phyloP scores from a whole-genome alignment of 2,797 vertebrate genomes.

The Brotula barbata region DNA sequence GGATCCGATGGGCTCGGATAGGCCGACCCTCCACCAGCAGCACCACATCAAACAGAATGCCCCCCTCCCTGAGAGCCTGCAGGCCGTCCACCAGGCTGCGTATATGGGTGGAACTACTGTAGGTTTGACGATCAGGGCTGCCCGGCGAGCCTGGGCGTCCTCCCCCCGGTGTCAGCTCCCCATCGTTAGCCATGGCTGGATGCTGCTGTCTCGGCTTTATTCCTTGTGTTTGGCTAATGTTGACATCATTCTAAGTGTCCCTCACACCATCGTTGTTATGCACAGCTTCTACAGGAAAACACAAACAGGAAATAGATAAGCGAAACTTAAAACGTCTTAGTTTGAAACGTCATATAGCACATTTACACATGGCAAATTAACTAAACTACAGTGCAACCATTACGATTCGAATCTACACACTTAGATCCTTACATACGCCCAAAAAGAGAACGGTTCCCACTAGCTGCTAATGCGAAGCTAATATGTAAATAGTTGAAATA shows the following conservation, averaged over 20 bases:
- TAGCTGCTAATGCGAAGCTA: constrained; percentile 4
- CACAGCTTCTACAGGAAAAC: neutral
- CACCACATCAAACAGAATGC: constrained; percentile 91
- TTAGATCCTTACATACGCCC: no score
- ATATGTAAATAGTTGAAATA: constrained; percentile 12
- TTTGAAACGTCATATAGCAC: neutral
- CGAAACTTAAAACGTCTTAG: constrained; percentile 8
- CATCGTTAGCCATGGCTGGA: constrained; percentile 81
- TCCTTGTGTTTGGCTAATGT: neutral
- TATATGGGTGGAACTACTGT: constrained; percentile 85
- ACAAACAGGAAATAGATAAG: neutral
- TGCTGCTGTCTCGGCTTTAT: constrained; percentile 52
- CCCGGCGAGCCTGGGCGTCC: constrained; percentile 66
- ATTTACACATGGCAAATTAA: no score
- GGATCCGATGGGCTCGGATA: constrained; percentile 91
- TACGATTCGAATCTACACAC: no score
- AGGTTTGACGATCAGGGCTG: constrained; percentile 80
- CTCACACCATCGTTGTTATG: neutral
- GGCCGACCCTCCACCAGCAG: constrained; percentile 89
- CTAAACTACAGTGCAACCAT: no score
- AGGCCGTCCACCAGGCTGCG: constrained; percentile 88
- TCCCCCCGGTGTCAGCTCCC: constrained; percentile 65
- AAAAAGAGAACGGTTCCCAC: no score
- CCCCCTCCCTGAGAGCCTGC: constrained; percentile 83
- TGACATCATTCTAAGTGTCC: neutral